These are phyloP conservation scores for Zenarchopterus dispar DNA, from an alignment of 2,797 vertebrate species.

Conservation along the genomic window DNA sequence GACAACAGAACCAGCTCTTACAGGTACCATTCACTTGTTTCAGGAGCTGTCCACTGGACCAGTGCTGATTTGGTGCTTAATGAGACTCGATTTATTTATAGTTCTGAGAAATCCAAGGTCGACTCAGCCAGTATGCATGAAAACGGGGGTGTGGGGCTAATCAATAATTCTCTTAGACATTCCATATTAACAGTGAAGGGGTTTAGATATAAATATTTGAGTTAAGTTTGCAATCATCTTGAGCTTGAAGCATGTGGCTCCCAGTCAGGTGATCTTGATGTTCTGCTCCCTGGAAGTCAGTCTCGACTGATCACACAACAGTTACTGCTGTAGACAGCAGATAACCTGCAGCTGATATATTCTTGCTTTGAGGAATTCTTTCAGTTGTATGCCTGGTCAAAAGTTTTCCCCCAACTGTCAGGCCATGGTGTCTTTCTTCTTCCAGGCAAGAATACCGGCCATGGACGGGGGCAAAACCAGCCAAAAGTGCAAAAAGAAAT, in stretches of 20 bases:
- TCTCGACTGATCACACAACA: no score
- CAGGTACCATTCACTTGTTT: slow-evolving; percentile 71
- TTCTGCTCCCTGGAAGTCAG: no score
- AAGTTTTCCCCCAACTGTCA: not conserved
- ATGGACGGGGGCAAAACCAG: slow-evolving; percentile 88
- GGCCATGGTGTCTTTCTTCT: slow-evolving; percentile 19
- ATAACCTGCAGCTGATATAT: no score
- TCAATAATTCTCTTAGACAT: slow-evolving; percentile 49
- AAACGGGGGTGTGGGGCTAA: not conserved
- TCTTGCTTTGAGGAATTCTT: not conserved
- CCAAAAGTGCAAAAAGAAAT: slow-evolving; percentile 84
- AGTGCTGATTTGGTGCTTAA: slow-evolving; percentile 14
- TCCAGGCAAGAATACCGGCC: slow-evolving; percentile 90
- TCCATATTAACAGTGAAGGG: not conserved
- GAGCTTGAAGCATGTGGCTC: not conserved
- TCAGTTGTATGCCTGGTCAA: not conserved
- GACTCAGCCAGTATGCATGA: slow-evolving; percentile 19
- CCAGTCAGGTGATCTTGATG: not conserved
- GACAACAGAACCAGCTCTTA: slow-evolving; percentile 77
- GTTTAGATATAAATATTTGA: slow-evolving; percentile 5
- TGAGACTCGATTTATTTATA: slow-evolving; percentile 29
- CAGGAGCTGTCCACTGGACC: slow-evolving; percentile 39
- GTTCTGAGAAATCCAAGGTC: slow-evolving; percentile 24
- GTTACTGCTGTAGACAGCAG: no score
- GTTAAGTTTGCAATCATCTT: slow-evolving; percentile 7